Evolutionary conservation across 2,797 vertebrate species (phyloP).

Genomic region (Xenops minutus): DNA sequence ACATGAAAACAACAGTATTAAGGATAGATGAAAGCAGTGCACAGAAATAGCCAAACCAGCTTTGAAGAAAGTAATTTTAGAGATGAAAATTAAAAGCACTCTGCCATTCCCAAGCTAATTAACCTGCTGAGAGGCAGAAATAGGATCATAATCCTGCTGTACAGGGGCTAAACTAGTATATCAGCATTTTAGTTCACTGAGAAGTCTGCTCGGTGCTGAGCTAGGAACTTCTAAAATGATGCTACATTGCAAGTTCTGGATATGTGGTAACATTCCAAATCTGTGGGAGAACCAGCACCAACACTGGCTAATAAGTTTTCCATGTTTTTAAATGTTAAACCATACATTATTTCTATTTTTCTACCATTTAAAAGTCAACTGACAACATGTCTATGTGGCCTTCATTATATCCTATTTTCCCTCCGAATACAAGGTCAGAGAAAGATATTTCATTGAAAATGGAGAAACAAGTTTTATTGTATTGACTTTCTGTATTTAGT

Average conservation of each 20-base stretch:
- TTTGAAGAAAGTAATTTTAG: not conserved
- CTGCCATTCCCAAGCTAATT: not conserved
- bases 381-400: not conserved
- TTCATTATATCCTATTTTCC: not conserved
- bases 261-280: not conserved
- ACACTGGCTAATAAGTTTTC: not conserved
- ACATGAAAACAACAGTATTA: not conserved
- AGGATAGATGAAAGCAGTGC: not conserved
- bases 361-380: not conserved
- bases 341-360: not conserved
- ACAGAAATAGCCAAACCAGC: not conserved
- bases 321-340: not conserved
- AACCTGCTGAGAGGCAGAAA: not conserved
- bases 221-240: not conserved
- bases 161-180: not conserved
- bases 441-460: slow-evolving; percentile 8
- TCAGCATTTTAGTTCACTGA: not conserved
- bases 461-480: slow-evolving; percentile 32
- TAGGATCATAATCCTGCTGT: not conserved
- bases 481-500: slow-evolving; percentile 15
- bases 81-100: not conserved
- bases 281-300: not conserved
- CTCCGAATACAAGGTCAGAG: slow-evolving; percentile 9
- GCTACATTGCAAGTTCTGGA: not conserved
- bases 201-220: not conserved